Percentiles rank a stretch among this genome's conserved stretches.
phyloP scores from a whole-genome alignment of 2,888 invertebrate species.

The Tipula lateralis region DNA sequence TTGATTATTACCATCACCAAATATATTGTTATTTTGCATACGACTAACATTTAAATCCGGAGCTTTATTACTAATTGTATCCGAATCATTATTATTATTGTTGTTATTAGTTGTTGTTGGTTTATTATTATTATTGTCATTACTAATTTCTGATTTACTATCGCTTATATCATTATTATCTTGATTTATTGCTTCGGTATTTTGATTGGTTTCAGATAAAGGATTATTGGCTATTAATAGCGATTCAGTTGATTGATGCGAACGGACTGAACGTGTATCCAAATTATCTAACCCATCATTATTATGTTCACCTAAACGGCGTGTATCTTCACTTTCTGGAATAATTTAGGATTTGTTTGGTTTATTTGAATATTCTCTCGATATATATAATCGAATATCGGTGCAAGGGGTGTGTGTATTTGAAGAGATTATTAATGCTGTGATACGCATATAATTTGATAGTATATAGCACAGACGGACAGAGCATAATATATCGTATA shows the following conservation, averaged over 20 bases:
- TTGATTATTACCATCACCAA: slow-evolving; percentile 9
- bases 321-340: not conserved
- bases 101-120: not conserved
- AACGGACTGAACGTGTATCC: not conserved
- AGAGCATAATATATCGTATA: not conserved
- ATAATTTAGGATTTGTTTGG: not conserved
- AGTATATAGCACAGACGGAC: not conserved
- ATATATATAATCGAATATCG: not conserved
- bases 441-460: not conserved
- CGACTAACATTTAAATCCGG: not conserved
- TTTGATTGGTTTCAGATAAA: not conserved
- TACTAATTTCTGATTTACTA: not conserved
- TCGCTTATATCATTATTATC: not conserved
- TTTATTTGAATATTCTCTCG: not conserved
- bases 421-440: not conserved
- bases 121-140: not conserved
- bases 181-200: not conserved
- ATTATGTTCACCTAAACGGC: not conserved
- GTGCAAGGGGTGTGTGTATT: not conserved
- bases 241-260: slow-evolving; percentile 2
- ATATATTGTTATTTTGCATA: not conserved
- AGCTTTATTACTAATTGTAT: not conserved
- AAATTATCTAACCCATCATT: not conserved
- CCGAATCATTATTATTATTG: not conserved
- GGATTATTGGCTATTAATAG: not conserved